Base-by-base conservation (phyloP, 2,113 vertebrate genomes). In the Cyprinus carpio region DNA sequence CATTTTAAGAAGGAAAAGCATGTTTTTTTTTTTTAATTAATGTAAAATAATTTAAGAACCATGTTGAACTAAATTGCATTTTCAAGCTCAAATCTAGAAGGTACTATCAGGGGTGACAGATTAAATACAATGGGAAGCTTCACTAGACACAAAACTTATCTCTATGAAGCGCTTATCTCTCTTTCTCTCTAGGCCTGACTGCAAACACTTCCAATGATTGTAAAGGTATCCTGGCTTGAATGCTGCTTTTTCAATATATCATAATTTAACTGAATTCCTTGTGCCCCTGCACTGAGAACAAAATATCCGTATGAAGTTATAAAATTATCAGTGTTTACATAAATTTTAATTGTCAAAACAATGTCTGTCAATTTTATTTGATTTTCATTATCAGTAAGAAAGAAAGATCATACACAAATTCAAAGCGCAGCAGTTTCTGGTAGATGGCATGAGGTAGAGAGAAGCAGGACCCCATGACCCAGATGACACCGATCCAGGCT, bases 381-480 rank as follows among this genome's bases (percentile, higher is more conserved):
- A 31, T 49, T 67, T 67, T 31, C 18, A 49, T 23, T 6, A 49
- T 51, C 25, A 27, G 46, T 11, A 1, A 18, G 20, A 1, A 51
- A 49, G 20, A 76, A n/a, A 43, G 6, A 27, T 31, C 71, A 46
- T 82, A 82, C 27, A 34, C 10, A 69, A 82, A 86, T 18, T 54
- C 43, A 65, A 95, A 93, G 43, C 87, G 91, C 20, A 93, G 87
- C 78, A 96, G 79, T 34, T 94, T 95, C 92, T 96, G 95, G 65
- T 94, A 95, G 79, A 96, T 90, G 12, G 95, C 94, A 0, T 96
- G 95, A 27, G 95, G 94, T 83, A 96, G 89, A 0, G 95, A 95
- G 91, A 95, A 96, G 86, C 94, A 95, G 81, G 93, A 95, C 71
- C 94, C 95, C 94, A 95, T 92, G 31, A 95, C 91, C 94, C 94